These are phyloP conservation scores for Tridacna gigas DNA, from an alignment of 2,888 invertebrate species.

Conservation along the genomic window DNA sequence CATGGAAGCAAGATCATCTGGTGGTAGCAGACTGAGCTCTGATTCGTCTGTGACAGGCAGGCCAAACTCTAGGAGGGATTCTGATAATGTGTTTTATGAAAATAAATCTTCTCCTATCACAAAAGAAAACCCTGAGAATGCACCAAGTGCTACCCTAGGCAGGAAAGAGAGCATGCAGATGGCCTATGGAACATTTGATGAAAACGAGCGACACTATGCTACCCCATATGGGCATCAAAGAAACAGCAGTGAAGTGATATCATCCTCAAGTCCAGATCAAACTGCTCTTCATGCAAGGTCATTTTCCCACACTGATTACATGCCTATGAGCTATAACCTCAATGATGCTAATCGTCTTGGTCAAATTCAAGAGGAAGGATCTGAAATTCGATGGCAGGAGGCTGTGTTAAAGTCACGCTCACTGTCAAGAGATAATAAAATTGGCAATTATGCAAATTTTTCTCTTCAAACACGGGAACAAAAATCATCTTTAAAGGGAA, in stretches of 20 bases:
- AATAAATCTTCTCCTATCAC: slow-evolving; percentile 54
- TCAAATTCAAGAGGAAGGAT: slow-evolving; percentile 75
- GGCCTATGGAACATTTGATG: slow-evolving; percentile 80
- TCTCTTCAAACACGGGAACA: slow-evolving; percentile 32
- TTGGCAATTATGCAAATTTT: slow-evolving; percentile 65
- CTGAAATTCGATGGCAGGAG: slow-evolving; percentile 68
- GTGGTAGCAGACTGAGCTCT: slow-evolving; percentile 69
- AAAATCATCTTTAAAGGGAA: slow-evolving; percentile 30
- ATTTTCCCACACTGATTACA: slow-evolving; percentile 65
- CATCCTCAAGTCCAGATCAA: slow-evolving; percentile 47
- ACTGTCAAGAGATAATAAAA: slow-evolving; percentile 40
- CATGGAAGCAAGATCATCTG: slow-evolving; percentile 71
- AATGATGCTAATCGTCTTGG: slow-evolving; percentile 68
- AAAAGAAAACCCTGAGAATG: slow-evolving; percentile 15
- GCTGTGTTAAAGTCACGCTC: slow-evolving; percentile 64
- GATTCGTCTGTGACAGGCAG: slow-evolving; percentile 55
- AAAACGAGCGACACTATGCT: slow-evolving; percentile 68
- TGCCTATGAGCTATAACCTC: slow-evolving; percentile 65
- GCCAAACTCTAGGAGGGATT: slow-evolving; percentile 51
- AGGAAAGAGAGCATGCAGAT: slow-evolving; percentile 78
- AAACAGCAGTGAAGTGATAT: slow-evolving; percentile 66
- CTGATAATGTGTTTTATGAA: slow-evolving; percentile 74
- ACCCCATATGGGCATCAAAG: slow-evolving; percentile 62
- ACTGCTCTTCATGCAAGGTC: slow-evolving; percentile 55
- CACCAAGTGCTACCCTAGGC: slow-evolving; percentile 51